Conservation (phyloP, 2,888 invertebrate species). For the Conchocele bisecta region DNA sequence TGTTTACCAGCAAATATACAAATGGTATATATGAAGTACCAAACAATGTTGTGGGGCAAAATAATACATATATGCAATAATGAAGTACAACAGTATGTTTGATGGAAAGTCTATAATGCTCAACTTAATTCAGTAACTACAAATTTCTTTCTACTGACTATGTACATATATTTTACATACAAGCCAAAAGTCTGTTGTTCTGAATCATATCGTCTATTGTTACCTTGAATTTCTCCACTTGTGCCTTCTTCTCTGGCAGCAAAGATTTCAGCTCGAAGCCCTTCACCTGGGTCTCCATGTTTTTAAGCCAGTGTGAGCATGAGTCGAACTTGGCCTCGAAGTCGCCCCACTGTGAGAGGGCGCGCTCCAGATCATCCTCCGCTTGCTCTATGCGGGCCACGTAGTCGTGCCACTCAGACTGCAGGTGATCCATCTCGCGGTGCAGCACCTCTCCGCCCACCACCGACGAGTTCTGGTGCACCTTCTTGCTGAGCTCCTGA, state of each 20-base stretch:
- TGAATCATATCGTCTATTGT: constrained; percentile 1
- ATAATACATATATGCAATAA: too few species aligned
- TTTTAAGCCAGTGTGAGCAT: constrained; percentile 92
- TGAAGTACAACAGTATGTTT: too few species aligned
- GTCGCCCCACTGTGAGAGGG: constrained; percentile 93
- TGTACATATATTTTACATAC: background rate
- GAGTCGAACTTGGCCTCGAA: constrained; percentile 90
- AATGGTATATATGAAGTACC: too few species aligned
- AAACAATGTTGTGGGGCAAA: too few species aligned
- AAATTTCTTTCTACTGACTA: background rate
- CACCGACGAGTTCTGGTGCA: constrained; percentile 92
- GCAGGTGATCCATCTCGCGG: constrained; percentile 93
- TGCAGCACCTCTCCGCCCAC: constrained; percentile 93
- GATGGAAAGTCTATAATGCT: too few species aligned
- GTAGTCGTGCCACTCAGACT: constrained; percentile 91
- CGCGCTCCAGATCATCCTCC: constrained; percentile 90
- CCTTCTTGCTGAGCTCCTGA: constrained; percentile 65
- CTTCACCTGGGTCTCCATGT: constrained; percentile 92
- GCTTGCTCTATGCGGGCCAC: constrained; percentile 70
- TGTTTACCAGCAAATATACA: too few species aligned
- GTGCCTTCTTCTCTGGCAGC: constrained; percentile 90
- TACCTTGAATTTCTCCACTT: constrained; percentile 90
- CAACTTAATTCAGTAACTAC: too few species aligned
- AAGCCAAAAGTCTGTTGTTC: background rate
- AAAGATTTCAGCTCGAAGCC: constrained; percentile 92